Evolutionary conservation across 2,888 invertebrate genomes (phyloP).

Genomic region (Leptinotarsa tumamoca): DNA sequence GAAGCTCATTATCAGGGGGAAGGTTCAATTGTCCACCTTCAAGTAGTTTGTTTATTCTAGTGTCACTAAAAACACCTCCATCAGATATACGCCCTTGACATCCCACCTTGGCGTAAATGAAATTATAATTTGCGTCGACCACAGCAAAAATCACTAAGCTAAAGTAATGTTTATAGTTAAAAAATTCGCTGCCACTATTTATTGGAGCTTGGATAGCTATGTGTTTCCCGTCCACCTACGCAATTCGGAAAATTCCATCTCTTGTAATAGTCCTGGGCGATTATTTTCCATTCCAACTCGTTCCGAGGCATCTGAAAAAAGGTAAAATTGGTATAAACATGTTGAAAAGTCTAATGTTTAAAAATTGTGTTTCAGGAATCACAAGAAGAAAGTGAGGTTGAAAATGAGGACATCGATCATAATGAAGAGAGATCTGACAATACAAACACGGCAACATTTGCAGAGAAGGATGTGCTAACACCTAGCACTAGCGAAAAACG

Average conservation of each 20-base stretch:
- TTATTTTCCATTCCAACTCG: not conserved
- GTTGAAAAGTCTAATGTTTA: no score
- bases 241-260: conserved; percentile 31
- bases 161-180: conserved; percentile 57
- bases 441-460: no score
- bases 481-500: no score
- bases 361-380: no score
- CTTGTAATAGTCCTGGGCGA: conserved; percentile 20
- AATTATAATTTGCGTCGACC: not conserved
- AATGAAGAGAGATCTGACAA: no score
- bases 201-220: conserved; percentile 52
- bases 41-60: not conserved
- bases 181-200: conserved; percentile 53
- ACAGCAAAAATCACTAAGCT: conserved; percentile 52
- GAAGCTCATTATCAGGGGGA: conserved; percentile 6
- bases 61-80: not conserved
- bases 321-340: no score
- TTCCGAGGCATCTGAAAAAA: conserved; percentile 28
- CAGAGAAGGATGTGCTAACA: no score
- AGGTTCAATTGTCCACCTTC: not conserved
- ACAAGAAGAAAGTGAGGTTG: no score
- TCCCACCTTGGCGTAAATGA: conserved; percentile 2
- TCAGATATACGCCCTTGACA: conserved; percentile 15
- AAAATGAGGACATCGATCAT: no score
- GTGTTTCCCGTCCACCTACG: conserved; percentile 58